These are phyloP conservation scores for Hyposoter dolosus DNA, from an alignment of 2,888 invertebrate species.

Conservation along the genomic window DNA sequence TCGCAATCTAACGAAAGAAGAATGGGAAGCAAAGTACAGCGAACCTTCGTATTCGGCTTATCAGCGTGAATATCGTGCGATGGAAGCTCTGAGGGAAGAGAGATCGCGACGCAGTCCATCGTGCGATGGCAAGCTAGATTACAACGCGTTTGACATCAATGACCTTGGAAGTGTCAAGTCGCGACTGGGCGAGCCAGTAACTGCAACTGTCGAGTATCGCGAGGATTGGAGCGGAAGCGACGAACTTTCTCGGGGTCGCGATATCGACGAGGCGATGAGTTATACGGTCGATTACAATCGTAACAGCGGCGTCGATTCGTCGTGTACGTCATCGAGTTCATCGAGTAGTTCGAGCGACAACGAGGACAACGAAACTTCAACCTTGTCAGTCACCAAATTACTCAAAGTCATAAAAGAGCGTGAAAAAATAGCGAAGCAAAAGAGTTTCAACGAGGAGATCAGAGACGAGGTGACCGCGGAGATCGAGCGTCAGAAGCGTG, in stretches of 20 bases:
- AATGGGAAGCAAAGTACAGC: conserved; percentile 82
- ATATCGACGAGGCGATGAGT: conserved; percentile 42
- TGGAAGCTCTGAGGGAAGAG: conserved; percentile 35
- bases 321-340: conserved; percentile 21
- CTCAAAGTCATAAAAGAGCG: conserved; percentile 81
- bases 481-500: conserved; percentile 79
- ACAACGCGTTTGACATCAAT: conserved; percentile 38
- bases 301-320: conserved; percentile 15
- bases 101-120: conserved; percentile 34
- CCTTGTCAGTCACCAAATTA: conserved; percentile 74
- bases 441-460: conserved; percentile 79
- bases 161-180: conserved; percentile 19
- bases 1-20: conserved; percentile 82
- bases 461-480: conserved; percentile 82
- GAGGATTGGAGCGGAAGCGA: conserved; percentile 42
- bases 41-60: conserved; percentile 62
- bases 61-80: conserved; percentile 59
- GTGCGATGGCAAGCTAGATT: neutral
- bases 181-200: conserved; percentile 30
- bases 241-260: neutral
- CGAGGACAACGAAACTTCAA: conserved; percentile 46
- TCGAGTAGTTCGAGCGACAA: conserved; percentile 62
- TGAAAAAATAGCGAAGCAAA: conserved; percentile 80
- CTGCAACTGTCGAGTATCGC: neutral
- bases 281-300: conserved; percentile 4